Base-by-base conservation (phyloP, 2,888 invertebrate genomes). In the Epinotia bilunana region DNA sequence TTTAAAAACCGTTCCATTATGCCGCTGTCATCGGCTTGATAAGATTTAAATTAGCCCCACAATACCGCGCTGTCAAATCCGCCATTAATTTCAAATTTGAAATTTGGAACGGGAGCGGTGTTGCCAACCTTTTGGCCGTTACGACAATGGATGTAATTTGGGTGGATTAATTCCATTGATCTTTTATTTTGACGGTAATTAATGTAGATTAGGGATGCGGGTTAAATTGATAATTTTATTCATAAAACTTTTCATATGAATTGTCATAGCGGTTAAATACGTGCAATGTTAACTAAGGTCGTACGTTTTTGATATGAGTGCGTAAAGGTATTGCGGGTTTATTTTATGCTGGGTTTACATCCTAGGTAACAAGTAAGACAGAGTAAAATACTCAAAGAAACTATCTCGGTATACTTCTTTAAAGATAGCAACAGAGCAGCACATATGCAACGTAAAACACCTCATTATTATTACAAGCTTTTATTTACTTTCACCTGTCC, bases 51-150 rank as follows among this genome's bases (percentile, higher is more conserved):
- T 93, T 93, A 93, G 91, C 88, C 89, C 83, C 89, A 91, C 91
- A 93, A 94, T 93, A 93, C 92, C 86, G 91, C 91, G 89, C 93
- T 93, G 93, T 94, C 93, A 94, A 93, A 94, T 92, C 86, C 91
- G 92, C 93, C 92, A 93, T 93, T 93, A 93, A 93, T 93, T 87
- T 87, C 83, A 82, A 84, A 85, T 84, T 90, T 88, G 83, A 83
- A 89, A 90, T 91, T 39, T 91, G 83, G 89, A 92, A 93, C 93
- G 89, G 93, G 90, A 93, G 92, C 92, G 88, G 83, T 83, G 83
- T 82, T 83, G 81, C 82, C 81, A 82, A 77, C 69, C 62, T 68
- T 73, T 68, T 20, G 72, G 39, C 55, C 57, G 63, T 76, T 74
- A 76, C 76, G 74, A 82, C 81, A 81, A 81, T 82, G 78, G 81